Evolutionary conservation across 2,888 invertebrate genomes (phyloP), one percentile per base, ranked within the genome.

Genomic region (Ormia ochracea): DNA sequence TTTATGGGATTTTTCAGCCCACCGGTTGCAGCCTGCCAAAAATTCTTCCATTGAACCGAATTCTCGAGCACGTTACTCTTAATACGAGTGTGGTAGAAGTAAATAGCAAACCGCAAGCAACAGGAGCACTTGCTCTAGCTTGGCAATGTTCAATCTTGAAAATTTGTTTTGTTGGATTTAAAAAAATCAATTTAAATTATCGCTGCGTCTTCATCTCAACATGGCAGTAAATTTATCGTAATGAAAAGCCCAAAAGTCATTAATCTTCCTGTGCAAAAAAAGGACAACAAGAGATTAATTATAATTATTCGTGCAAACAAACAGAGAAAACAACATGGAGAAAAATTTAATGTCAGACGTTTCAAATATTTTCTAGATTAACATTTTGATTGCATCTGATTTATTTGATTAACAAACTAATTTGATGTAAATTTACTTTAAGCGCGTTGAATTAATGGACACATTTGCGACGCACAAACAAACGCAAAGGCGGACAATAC

Each of bases 361-460:
- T 66, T 26, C 10, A 33, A 1, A 26, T 21, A n/a, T 52, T 54
- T 63, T 31, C 12, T 10, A 72, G 75, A 68, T 75, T 61, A 75
- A 63, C 61, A 69, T 48, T 63, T 63, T 76, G 69, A 69, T 76
- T 76, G 61, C 31, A 69, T 61, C 38, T 69, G 69, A 76, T 76
- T 76, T 69, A 76, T 69, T 69, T 76, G 76, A 69, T 68, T 69
- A 75, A 68, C 52, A 75, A 61, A 61, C 45, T 68, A 75, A 75
- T 68, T 61, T 43, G 61, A 54, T 52, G 68, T 68, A 54, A 75
- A 61, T 75, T 68, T 68, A 68, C 36, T 59, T 43, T 12, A 61
- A 61, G 52, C 68, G 52, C 68, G 52, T 72, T 38, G 28, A 70
- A 43, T 70, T 76, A 56, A 36, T 58, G 45, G 41, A 43, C 28